Evolutionary conservation across 2,888 invertebrate species (phyloP).

Genomic region (Helleia helle): DNA sequence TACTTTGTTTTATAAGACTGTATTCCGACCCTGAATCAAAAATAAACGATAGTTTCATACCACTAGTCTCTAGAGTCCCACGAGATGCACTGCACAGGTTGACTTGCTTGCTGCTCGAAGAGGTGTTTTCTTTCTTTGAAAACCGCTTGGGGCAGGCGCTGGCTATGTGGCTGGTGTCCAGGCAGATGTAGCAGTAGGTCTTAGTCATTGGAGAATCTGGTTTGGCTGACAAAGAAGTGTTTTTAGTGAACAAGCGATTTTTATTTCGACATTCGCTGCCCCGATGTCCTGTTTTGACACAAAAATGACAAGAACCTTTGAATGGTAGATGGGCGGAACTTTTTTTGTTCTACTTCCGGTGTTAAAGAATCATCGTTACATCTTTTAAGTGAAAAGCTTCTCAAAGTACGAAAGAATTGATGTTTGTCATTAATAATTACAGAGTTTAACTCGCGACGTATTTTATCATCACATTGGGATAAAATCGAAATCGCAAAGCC

Average conservation of each 20-base stretch:
- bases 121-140: constrained; percentile 5
- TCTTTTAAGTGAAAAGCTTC: constrained; percentile 9
- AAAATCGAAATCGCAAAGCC: constrained; percentile 12
- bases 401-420: constrained; percentile 10
- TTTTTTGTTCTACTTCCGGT: neutral
- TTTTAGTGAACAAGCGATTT: constrained; percentile 1
- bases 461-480: constrained; percentile 8
- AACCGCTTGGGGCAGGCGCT: constrained; percentile 8
- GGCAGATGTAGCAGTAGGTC: neutral
- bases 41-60: constrained; percentile 9
- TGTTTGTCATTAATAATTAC: constrained; percentile 5
- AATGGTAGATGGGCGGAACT: neutral
- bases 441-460: constrained; percentile 14
- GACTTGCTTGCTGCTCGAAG: neutral
- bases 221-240: neutral
- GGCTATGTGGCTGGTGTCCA: constrained; percentile 2
- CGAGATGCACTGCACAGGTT: neutral
- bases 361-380: neutral
- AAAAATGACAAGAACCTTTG: constrained; percentile 16
- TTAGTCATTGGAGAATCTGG: neutral
- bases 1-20: constrained; percentile 10
- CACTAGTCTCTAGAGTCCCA: constrained; percentile 9
- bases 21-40: constrained; percentile 15
- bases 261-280: constrained; percentile 15
- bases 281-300: constrained; percentile 17